phyloP scores from a whole-genome alignment of 2,888 invertebrate species.

The Chaetoderma sp. region DNA sequence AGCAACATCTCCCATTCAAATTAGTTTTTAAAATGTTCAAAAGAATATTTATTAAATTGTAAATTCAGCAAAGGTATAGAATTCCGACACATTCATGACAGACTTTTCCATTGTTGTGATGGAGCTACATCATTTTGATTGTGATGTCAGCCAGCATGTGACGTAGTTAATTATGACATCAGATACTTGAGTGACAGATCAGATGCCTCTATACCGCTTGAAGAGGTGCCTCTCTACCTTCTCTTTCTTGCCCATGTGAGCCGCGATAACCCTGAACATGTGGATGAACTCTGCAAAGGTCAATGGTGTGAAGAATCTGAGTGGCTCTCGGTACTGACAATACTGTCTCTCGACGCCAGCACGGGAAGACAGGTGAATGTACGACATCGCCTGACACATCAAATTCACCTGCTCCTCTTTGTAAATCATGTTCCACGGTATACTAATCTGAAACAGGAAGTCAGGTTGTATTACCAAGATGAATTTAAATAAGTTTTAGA shows the following conservation, averaged over 20 bases:
- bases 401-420: conserved; percentile 54
- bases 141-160: neutral
- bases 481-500: no score
- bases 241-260: conserved; percentile 56
- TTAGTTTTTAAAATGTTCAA: no score
- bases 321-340: conserved; percentile 58
- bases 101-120: no score
- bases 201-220: no score
- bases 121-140: no score
- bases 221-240: conserved; percentile 47
- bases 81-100: no score
- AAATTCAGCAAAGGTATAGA: no score
- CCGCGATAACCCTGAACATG: conserved; percentile 60
- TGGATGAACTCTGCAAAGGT: conserved; percentile 66
- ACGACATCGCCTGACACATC: conserved; percentile 62
- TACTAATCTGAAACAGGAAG: conserved; percentile 41
- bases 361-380: conserved; percentile 61
- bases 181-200: neutral
- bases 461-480: neutral
- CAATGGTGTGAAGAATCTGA: conserved; percentile 60
- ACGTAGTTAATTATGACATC: neutral
- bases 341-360: conserved; percentile 58
- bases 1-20: no score
- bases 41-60: no score
- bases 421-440: conserved; percentile 57